These are phyloP conservation scores for Rotaria sp. DNA, from an alignment of 2,888 invertebrate genomes.

Conservation along the genomic window DNA sequence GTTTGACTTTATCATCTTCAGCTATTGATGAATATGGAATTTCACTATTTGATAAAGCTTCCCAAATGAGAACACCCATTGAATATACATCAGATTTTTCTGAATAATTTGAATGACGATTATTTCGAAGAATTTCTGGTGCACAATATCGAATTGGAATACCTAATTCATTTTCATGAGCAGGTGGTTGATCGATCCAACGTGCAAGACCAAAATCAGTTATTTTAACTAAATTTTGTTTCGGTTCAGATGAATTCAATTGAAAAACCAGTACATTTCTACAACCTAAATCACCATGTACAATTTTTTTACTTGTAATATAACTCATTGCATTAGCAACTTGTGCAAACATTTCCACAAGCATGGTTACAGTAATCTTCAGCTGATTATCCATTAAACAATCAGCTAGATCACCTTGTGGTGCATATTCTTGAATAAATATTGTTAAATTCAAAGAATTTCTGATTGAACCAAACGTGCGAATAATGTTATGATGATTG, in stretches of 20 bases:
- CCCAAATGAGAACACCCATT: not conserved
- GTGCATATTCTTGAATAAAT: not conserved
- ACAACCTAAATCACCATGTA: slow-evolving; percentile 25
- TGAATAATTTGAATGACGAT: not conserved
- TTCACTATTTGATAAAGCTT: not conserved
- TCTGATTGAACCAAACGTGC: not conserved
- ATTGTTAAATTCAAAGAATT: not conserved
- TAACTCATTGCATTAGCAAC: not conserved
- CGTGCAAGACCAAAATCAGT: not conserved
- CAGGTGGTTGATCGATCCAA: not conserved
- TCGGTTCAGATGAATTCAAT: not conserved
- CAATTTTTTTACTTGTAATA: not conserved
- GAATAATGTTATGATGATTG: not conserved
- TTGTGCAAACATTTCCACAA: not conserved
- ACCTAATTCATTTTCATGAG: too few relatives aligned
- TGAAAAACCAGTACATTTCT: not conserved
- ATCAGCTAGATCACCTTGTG: not conserved
- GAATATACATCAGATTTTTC: slow-evolving; percentile 5
- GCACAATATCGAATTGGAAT: not conserved
- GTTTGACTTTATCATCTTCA: not conserved
- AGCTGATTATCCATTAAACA: not conserved
- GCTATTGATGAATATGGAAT: not conserved
- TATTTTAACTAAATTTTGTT: not conserved
- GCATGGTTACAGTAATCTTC: not conserved
- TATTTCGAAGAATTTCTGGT: not conserved